These are phyloP conservation scores for Otus sunia DNA, from an alignment of 2,113 vertebrate genomes.

Conservation along the genomic window DNA sequence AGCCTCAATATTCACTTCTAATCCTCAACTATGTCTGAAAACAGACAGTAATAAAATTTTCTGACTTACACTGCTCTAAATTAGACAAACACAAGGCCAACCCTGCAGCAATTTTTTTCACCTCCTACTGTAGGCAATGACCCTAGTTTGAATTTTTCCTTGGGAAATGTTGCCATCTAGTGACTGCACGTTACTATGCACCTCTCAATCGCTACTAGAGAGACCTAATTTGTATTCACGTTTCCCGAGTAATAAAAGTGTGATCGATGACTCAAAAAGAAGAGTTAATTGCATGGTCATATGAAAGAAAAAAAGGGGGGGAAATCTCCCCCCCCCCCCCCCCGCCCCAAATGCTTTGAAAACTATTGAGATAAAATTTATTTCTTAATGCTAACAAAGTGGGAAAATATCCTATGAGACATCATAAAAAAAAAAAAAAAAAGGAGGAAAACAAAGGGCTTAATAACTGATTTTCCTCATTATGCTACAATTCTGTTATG, in stretches of 20 bases:
- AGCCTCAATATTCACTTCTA: neutral
- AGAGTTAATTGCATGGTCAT: neutral
- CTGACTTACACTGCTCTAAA: neutral
- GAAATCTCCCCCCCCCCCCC: too few relatives aligned
- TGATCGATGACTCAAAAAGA: neutral
- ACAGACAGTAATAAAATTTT: neutral
- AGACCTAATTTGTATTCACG: rapidly evolving
- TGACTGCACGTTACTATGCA: neutral
- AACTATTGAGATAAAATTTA: neutral
- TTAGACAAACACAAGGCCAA: conserved; percentile 6
- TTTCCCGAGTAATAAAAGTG: neutral
- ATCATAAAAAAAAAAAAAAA: neutral
- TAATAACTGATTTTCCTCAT: neutral
- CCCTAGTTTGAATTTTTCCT: neutral
- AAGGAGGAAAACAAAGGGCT: neutral
- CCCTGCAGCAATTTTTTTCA: conserved; percentile 17
- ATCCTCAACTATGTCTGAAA: neutral
- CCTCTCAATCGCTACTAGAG: rapidly evolving
- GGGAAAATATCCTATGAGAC: neutral
- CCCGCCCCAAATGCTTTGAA: neutral
- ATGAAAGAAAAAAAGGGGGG: neutral
- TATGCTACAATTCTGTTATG: neutral
- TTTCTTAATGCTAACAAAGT: neutral
- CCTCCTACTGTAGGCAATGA: neutral
- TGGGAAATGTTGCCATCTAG: conserved; percentile 55